phyloP scores from a whole-genome alignment of 2,113 vertebrate species.

The Chaetura pelagica region DNA sequence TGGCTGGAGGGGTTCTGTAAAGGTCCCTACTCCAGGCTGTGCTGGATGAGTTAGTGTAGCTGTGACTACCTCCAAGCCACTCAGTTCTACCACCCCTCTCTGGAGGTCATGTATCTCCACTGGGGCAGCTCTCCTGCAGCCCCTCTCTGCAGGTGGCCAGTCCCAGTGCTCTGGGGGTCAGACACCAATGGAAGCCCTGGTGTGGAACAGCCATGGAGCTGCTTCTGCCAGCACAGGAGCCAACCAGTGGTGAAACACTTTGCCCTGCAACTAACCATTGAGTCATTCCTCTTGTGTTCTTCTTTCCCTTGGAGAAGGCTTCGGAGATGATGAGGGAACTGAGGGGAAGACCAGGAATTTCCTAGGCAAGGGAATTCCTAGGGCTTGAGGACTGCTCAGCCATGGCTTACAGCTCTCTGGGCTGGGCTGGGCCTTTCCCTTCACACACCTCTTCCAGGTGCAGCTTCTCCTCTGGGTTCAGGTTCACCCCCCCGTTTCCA shows the following conservation, averaged over 20 bases:
- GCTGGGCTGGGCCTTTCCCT: not conserved
- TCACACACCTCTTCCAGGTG: not conserved
- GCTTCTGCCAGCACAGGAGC: fast-evolving
- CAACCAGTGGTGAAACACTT: too few relatives aligned
- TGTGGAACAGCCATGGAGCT: fast-evolving
- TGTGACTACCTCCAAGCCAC: fast-evolving
- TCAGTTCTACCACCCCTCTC: not conserved
- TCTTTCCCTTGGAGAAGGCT: not conserved
- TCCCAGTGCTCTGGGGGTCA: too few relatives aligned
- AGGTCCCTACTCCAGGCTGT: not conserved
- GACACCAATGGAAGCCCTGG: too few relatives aligned
- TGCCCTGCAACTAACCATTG: too few relatives aligned
- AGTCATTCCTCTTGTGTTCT: too few relatives aligned
- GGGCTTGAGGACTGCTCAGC: not conserved
- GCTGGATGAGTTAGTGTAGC: fast-evolving
- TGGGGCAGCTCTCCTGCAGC: not conserved
- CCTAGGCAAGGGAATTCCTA: too few relatives aligned
- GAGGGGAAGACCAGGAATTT: too few relatives aligned
- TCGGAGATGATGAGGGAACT: not conserved
- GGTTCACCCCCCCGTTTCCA: too few relatives aligned
- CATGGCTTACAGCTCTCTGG: too few relatives aligned
- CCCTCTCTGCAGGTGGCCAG: not conserved
- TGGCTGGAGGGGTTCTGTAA: not conserved
- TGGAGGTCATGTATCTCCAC: not conserved
- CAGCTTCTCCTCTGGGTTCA: not conserved